These are phyloP conservation scores for Chlorodrepanis virens DNA, from an alignment of 2,113 vertebrate species.

Conservation along the genomic window DNA sequence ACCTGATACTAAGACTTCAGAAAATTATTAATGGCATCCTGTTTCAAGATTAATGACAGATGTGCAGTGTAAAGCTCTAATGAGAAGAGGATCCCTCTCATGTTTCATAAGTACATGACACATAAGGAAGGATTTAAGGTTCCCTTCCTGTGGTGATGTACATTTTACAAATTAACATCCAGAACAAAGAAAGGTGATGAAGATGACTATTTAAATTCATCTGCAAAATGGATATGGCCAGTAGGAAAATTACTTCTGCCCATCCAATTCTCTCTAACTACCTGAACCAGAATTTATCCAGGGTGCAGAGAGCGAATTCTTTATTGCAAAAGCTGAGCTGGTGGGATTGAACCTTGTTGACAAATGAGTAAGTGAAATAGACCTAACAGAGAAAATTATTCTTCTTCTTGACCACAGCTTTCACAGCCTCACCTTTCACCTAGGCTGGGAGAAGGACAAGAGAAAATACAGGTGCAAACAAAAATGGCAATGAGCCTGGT, in stretches of 20 bases:
- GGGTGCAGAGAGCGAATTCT: background rate
- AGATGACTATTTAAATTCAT: background rate
- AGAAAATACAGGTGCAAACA: background rate
- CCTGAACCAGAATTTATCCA: background rate
- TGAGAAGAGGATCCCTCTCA: background rate
- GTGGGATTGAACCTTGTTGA: background rate
- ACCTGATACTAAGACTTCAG: background rate
- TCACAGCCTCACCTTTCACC: background rate
- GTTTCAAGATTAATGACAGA: background rate
- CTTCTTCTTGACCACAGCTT: background rate
- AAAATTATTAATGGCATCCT: background rate
- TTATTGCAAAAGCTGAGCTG: background rate
- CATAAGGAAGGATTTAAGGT: background rate
- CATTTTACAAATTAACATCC: background rate
- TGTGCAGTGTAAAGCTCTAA: background rate
- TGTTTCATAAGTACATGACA: background rate
- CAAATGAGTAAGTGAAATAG: background rate
- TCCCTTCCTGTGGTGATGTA: background rate
- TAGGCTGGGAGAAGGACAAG: background rate
- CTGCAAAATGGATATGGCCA: background rate
- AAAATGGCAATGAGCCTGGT: background rate
- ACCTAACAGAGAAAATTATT: background rate
- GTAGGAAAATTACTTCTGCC: background rate
- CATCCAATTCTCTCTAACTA: background rate
- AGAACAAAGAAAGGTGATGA: background rate